These are phyloP conservation scores for Caenorhabditis tropicalis DNA, from an alignment of 1,140 invertebrate species.

Conservation along the genomic window DNA sequence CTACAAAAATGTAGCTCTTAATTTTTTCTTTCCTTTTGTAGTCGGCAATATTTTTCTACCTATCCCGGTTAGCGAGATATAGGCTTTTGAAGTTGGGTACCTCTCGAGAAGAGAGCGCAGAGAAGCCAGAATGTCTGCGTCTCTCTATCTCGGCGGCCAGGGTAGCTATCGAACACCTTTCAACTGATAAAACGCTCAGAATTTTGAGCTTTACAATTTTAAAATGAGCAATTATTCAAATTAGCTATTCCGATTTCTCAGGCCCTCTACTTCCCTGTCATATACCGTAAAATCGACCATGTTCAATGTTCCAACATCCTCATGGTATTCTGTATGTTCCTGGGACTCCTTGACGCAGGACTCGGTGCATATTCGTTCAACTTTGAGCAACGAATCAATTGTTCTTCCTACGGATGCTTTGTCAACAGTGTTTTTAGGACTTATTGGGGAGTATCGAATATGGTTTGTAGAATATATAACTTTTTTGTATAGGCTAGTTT, in stretches of 20 bases:
- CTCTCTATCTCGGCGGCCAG: too few relatives aligned
- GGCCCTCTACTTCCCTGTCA: constrained; percentile 27
- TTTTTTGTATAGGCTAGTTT: not conserved
- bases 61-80: too few relatives aligned
- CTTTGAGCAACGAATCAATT: not conserved
- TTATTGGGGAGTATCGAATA: constrained; percentile 16
- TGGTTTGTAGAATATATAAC: not conserved
- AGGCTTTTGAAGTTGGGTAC: too few relatives aligned
- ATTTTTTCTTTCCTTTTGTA: too few relatives aligned
- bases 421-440: not conserved
- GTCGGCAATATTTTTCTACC: too few relatives aligned
- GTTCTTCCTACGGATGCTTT: constrained; percentile 5
- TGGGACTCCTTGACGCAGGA: not conserved
- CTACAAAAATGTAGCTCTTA: too few relatives aligned
- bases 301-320: not conserved
- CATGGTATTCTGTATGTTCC: not conserved
- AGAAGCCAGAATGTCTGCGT: too few relatives aligned
- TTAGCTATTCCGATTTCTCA: not conserved
- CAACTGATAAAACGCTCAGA: too few relatives aligned
- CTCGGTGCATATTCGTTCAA: not conserved
- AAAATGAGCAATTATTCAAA: too few relatives aligned
- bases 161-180: too few relatives aligned
- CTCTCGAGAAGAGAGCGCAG: too few relatives aligned
- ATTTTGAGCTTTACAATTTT: not conserved
- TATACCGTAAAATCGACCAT: constrained; percentile 3